A percentile compares a stretch with the other conserved stretches of the same genome.
These are phyloP conservation scores for Zygothrica quintamaculata DNA, from an alignment of 2,888 invertebrate species.

Conservation along the genomic window DNA sequence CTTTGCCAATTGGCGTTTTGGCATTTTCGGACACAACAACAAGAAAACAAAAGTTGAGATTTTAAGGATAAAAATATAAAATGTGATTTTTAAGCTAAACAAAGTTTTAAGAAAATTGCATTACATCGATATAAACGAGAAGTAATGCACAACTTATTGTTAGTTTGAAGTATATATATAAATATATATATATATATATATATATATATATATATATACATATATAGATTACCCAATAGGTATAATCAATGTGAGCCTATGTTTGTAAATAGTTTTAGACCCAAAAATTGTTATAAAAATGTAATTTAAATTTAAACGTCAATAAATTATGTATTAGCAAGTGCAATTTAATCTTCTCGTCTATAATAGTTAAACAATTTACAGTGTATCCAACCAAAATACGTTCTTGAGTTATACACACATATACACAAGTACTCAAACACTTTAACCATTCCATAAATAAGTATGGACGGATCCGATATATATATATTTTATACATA, in stretches of 20 bases:
- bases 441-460: too few species aligned
- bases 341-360: slow-evolving; percentile 54
- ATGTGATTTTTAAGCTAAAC: slow-evolving; percentile 77
- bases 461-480: too few species aligned
- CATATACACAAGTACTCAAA: too few species aligned
- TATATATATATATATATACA: slow-evolving; percentile 26
- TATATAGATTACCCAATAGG: slow-evolving; percentile 55
- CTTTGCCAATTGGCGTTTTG: slow-evolving; percentile 31
- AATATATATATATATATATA: slow-evolving; percentile 32
- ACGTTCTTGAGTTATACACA: too few species aligned
- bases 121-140: slow-evolving; percentile 43
- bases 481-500: too few species aligned
- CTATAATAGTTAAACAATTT: not conserved
- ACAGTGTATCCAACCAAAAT: too few species aligned
- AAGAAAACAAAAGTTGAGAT: slow-evolving; percentile 53
- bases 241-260: slow-evolving; percentile 62
- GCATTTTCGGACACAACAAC: slow-evolving; percentile 28
- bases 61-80: slow-evolving; percentile 60
- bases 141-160: slow-evolving; percentile 59
- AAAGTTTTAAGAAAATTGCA: slow-evolving; percentile 72
- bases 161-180: slow-evolving; percentile 51
- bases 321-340: slow-evolving; percentile 75
- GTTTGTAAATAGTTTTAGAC: slow-evolving; percentile 76
- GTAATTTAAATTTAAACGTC: slow-evolving; percentile 72
- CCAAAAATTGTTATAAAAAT: slow-evolving; percentile 75